These are phyloP conservation scores for Myrmecobius fasciatus DNA, from an alignment of 2,113 vertebrate genomes.

Conservation along the genomic window DNA sequence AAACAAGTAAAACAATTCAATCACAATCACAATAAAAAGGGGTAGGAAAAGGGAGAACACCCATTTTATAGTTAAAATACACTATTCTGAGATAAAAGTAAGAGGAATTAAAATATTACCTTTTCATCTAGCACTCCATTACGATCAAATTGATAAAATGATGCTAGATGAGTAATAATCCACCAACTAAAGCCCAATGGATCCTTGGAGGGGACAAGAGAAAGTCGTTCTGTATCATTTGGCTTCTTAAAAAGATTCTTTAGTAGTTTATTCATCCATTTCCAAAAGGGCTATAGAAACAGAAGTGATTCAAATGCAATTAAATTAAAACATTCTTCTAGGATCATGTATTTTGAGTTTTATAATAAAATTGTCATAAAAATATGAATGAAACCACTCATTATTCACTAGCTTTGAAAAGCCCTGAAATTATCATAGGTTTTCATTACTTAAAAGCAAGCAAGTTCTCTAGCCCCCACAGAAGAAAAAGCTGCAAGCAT, in stretches of 20 bases:
- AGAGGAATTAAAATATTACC: slow-evolving; percentile 81
- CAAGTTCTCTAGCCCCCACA: slow-evolving; percentile 34
- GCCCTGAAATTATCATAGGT: slow-evolving; percentile 10
- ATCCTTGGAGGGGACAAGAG: slow-evolving; percentile 89
- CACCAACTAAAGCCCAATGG: slow-evolving; percentile 95
- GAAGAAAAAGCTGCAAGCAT: background rate
- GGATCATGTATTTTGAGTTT: slow-evolving; percentile 17
- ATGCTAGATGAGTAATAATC: slow-evolving; percentile 91
- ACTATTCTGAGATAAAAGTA: background rate
- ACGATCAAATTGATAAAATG: slow-evolving; percentile 88
- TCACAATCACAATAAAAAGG: background rate
- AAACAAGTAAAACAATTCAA: background rate
- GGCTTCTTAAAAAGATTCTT: slow-evolving; percentile 80
- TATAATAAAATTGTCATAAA: slow-evolving; percentile 37
- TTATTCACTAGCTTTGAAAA: slow-evolving; percentile 13
- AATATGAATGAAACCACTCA: slow-evolving; percentile 39
- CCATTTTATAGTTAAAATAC: background rate
- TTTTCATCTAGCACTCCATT: slow-evolving; percentile 87
- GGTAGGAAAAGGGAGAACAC: background rate
- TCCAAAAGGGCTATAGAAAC: slow-evolving; percentile 92
- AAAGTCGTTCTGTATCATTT: slow-evolving; percentile 63
- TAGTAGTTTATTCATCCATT: slow-evolving; percentile 88
- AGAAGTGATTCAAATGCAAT: slow-evolving; percentile 50
- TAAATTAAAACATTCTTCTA: slow-evolving; percentile 42
- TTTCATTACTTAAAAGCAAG: slow-evolving; percentile 39